These are phyloP conservation scores for Euspilapteryx auroguttella DNA, from an alignment of 2,888 invertebrate species.

Conservation along the genomic window DNA sequence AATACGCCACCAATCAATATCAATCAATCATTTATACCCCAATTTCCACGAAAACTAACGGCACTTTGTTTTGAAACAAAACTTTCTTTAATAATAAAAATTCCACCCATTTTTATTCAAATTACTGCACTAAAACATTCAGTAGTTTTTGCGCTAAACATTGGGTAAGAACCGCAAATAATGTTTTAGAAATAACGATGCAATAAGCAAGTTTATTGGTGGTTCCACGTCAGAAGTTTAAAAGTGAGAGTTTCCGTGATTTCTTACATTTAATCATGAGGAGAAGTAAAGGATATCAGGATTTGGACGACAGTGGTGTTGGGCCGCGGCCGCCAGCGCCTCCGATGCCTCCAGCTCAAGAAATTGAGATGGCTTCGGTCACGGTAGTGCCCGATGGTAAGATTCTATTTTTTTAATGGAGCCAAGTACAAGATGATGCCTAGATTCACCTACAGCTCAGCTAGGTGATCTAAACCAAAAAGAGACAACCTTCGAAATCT, in stretches of 20 bases:
- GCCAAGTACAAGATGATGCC: too few species aligned
- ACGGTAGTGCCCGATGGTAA: conserved; percentile 80
- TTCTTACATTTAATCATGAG: conserved; percentile 31
- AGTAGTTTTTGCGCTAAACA: not conserved
- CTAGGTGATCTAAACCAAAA: too few species aligned
- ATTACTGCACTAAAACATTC: not conserved
- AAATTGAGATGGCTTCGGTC: conserved; percentile 79
- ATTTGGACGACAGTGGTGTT: conserved; percentile 54
- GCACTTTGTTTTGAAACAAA: conserved; percentile 8
- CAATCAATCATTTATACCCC: too few species aligned
- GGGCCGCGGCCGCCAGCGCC: conserved; percentile 26
- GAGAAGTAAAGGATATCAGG: conserved; percentile 64
- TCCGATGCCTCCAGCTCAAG: conserved; percentile 44
- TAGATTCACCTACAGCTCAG: too few species aligned
- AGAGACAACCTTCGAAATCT: too few species aligned
- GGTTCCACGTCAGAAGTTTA: not conserved
- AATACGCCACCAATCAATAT: too few species aligned
- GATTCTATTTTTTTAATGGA: conserved; percentile 9
- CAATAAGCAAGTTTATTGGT: not conserved
- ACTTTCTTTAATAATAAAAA: conserved; percentile 1
- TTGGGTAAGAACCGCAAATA: not conserved
- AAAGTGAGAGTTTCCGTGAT: not conserved
- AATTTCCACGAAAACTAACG: conserved; percentile 5
- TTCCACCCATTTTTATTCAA: not conserved
- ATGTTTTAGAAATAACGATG: not conserved